Evolutionary conservation across 2,888 invertebrate genomes (phyloP).

Genomic region (Leucoptera coffeella): DNA sequence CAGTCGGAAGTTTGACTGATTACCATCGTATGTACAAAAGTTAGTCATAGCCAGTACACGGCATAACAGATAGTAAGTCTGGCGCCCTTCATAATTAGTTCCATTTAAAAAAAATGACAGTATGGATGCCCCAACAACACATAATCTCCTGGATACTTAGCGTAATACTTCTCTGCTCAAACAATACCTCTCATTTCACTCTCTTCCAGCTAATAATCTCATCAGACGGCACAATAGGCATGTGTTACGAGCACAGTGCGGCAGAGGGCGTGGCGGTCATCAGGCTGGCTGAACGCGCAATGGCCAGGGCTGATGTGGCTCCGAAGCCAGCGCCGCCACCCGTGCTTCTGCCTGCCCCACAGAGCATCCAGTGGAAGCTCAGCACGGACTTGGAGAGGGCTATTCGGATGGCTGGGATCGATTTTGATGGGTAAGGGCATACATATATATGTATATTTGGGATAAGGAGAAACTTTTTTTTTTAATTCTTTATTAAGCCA

Average conservation of each 20-base stretch:
- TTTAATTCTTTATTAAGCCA: too few relatives aligned
- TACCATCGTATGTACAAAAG: too few relatives aligned
- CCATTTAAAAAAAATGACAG: too few relatives aligned
- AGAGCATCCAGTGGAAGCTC: slow-evolving; percentile 67
- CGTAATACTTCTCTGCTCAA: too few relatives aligned
- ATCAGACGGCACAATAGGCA: slow-evolving; percentile 86
- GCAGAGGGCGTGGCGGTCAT: slow-evolving; percentile 60
- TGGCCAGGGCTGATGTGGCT: slow-evolving; percentile 51
- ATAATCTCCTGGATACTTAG: too few relatives aligned
- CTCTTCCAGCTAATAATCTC: slow-evolving; percentile 67
- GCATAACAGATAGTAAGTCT: too few relatives aligned
- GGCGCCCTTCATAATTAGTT: too few relatives aligned
- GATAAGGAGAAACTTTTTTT: too few relatives aligned
- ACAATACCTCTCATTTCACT: background rate
- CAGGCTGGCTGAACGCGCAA: slow-evolving; percentile 41
- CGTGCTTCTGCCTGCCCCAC: slow-evolving; percentile 66
- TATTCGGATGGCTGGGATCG: slow-evolving; percentile 62
- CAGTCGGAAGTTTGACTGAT: too few relatives aligned
- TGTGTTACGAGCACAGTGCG: slow-evolving; percentile 95
- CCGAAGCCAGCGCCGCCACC: slow-evolving; percentile 53
- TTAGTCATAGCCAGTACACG: too few relatives aligned
- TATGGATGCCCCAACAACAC: too few relatives aligned
- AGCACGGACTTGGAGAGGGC: slow-evolving; percentile 43
- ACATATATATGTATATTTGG: too few relatives aligned
- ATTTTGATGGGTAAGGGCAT: slow-evolving; percentile 65